These are phyloP conservation scores for Nysson spinosus DNA, from an alignment of 2,888 invertebrate genomes.

Conservation along the genomic window DNA sequence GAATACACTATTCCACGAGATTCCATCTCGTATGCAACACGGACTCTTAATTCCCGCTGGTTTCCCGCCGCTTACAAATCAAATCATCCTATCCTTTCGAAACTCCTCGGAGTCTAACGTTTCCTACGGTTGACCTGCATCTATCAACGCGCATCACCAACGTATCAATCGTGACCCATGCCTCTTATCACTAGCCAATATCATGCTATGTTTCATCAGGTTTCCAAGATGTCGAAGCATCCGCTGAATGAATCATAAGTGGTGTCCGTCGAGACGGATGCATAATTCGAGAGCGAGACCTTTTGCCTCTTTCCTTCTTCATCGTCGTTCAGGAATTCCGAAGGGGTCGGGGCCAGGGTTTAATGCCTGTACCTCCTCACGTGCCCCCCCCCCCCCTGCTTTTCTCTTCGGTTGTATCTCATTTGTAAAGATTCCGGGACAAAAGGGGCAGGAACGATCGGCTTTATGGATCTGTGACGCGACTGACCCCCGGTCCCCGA, in stretches of 20 bases:
- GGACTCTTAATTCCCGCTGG: too few relatives aligned
- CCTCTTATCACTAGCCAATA: constrained; percentile 19
- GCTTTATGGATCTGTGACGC: constrained; percentile 65
- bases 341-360: constrained; percentile 61
- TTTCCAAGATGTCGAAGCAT: constrained; percentile 1
- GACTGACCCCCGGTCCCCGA: constrained; percentile 66
- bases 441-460: constrained; percentile 65
- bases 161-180: constrained; percentile 34
- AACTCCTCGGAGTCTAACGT: too few relatives aligned
- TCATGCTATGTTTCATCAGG: constrained; percentile 21
- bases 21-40: too few relatives aligned
- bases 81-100: not conserved
- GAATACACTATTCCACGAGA: too few relatives aligned
- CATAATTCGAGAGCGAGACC: constrained; percentile 57
- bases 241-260: constrained; percentile 50
- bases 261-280: constrained; percentile 51
- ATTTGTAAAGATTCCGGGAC: constrained; percentile 75
- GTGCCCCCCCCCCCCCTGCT: constrained; percentile 32
- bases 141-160: constrained; percentile 20
- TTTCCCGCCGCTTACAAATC: not conserved
- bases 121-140: constrained; percentile 17
- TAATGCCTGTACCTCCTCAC: constrained; percentile 48
- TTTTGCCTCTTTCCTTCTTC: constrained; percentile 12
- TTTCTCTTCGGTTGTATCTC: constrained; percentile 66
- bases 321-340: constrained; percentile 59